Evolutionary conservation across 2,113 vertebrate genomes (phyloP).

Genomic region (Syngnathus typhle): DNA sequence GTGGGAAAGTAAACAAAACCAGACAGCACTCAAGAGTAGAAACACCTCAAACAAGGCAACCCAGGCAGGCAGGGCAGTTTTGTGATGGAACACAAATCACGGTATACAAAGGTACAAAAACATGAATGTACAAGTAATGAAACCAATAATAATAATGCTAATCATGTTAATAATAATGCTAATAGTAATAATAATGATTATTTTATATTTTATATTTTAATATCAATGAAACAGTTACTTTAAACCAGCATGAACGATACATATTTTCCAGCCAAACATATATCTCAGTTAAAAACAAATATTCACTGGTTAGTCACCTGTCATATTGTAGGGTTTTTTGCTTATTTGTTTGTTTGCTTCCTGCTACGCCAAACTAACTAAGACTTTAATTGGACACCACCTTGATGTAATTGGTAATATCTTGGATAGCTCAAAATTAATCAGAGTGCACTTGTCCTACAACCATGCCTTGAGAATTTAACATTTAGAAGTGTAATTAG

Average conservation of each 20-base stretch:
- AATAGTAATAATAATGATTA: too few species aligned
- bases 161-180: too few species aligned
- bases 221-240: not conserved
- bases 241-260: not conserved
- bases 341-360: not conserved
- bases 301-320: not conserved
- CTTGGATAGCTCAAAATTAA: conserved; percentile 32
- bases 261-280: not conserved
- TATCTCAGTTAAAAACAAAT: not conserved
- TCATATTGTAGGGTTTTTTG: not conserved
- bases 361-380: not conserved
- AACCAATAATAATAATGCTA: too few species aligned
- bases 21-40: not conserved
- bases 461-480: conserved; percentile 20
- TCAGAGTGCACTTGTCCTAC: conserved; percentile 20
- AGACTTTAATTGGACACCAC: conserved; percentile 10
- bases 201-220: not conserved
- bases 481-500: conserved; percentile 34
- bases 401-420: conserved; percentile 16
- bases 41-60: not conserved
- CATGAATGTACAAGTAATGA: too few species aligned
- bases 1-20: not conserved
- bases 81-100: not conserved
- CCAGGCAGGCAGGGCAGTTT: not conserved
- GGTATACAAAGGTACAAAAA: not conserved